phyloP scores from a whole-genome alignment of 2,888 invertebrate genomes.

The Tetranychus truncatus region DNA sequence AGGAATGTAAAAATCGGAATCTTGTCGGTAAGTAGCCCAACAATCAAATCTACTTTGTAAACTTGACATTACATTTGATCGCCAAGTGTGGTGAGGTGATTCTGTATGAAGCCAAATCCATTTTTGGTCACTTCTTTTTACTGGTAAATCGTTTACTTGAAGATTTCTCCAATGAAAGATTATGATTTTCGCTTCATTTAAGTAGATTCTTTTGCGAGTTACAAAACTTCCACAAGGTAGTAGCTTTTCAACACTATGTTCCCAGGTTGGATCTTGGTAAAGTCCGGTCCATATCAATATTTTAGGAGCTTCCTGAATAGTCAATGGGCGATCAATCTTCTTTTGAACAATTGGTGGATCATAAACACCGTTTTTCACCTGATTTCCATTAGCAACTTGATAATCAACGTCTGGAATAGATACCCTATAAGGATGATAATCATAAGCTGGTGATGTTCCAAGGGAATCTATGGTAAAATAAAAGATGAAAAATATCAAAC shows the following conservation, averaged over 20 bases:
- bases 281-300: neutral
- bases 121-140: neutral
- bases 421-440: neutral
- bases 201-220: conserved; percentile 22
- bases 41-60: conserved; percentile 25
- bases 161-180: conserved; percentile 26
- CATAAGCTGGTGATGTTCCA: neutral
- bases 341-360: too few relatives aligned
- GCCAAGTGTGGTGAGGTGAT: conserved; percentile 25
- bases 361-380: neutral
- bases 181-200: conserved; percentile 23
- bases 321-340: neutral
- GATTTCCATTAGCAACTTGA: neutral
- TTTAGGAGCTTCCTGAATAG: neutral
- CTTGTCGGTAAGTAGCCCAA: conserved; percentile 26
- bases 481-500: neutral
- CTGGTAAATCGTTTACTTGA: conserved; percentile 23
- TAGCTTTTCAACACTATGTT: neutral
- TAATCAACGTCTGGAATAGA: neutral
- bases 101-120: conserved; percentile 25
- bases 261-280: neutral
- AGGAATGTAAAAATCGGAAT: conserved; percentile 24
- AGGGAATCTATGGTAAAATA: neutral
- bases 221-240: conserved; percentile 13
- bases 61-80: conserved; percentile 11